These are phyloP conservation scores for Oscheius myriophilus DNA, from an alignment of 2,888 invertebrate genomes.

Conservation along the genomic window DNA sequence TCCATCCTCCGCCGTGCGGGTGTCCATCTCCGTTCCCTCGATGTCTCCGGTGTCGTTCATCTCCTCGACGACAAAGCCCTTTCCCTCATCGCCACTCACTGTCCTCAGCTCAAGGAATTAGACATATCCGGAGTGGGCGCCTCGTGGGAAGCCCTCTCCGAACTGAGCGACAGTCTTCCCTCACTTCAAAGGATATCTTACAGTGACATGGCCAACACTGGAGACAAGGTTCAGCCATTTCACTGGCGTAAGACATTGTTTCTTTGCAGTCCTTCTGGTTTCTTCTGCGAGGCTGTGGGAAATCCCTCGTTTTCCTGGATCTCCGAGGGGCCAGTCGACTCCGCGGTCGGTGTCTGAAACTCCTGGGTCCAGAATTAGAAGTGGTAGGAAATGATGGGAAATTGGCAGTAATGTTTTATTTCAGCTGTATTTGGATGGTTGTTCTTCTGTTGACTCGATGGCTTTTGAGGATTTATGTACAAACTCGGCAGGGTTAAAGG, in stretches of 20 bases:
- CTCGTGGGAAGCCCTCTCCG: constrained; percentile 52
- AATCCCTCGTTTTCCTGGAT: constrained; percentile 60
- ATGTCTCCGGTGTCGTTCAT: constrained; percentile 64
- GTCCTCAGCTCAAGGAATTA: constrained; percentile 59
- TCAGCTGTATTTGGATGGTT: constrained; percentile 66
- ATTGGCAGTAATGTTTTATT: background rate
- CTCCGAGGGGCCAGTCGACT: constrained; percentile 61
- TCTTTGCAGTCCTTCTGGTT: constrained; percentile 62
- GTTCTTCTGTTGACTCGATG: constrained; percentile 59
- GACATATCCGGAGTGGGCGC: constrained; percentile 66
- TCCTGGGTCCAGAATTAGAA: constrained; percentile 62
- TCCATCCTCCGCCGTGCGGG: constrained; percentile 46
- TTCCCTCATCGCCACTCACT: constrained; percentile 55
- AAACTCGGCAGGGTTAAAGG: constrained; percentile 54
- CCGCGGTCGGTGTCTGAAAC: constrained; percentile 66
- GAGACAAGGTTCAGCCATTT: constrained; percentile 51
- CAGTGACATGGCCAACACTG: constrained; percentile 61
- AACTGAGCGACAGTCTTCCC: constrained; percentile 59
- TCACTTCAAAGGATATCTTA: constrained; percentile 55
- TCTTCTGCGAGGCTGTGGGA: constrained; percentile 59
- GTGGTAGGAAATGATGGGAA: constrained; percentile 37
- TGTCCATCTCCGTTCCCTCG: constrained; percentile 53
- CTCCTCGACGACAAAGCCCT: constrained; percentile 64
- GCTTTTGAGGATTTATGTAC: constrained; percentile 69
- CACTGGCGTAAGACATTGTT: background rate